Evolutionary conservation across 1,140 invertebrate genomes (phyloP).

Genomic region (Myzus persicae): DNA sequence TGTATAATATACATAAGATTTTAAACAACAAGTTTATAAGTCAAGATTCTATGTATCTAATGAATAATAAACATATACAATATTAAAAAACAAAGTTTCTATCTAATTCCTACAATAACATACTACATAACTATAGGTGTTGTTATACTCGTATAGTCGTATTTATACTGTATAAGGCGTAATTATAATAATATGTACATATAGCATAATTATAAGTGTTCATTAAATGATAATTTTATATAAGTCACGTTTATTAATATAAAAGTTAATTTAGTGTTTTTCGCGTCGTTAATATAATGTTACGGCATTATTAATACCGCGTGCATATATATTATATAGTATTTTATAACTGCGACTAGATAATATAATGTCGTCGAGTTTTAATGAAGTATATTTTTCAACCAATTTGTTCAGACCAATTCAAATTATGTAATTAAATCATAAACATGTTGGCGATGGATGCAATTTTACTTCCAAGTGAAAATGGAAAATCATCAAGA

Average conservation of each 20-base stretch:
- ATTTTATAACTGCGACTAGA: slow-evolving; percentile 1
- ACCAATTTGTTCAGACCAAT: not conserved
- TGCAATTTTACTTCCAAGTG: not conserved
- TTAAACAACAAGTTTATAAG: not conserved
- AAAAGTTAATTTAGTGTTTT: slow-evolving; percentile 10
- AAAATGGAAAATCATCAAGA: not conserved
- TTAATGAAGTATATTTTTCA: not conserved
- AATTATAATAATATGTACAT: not conserved
- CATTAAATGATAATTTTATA: not conserved
- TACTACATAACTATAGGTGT: not conserved
- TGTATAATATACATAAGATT: not conserved
- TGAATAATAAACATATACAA: not conserved
- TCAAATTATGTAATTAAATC: not conserved
- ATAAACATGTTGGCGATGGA: not conserved
- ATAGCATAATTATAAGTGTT: not conserved
- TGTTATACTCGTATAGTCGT: not conserved
- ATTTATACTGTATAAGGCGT: not conserved
- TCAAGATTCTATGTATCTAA: not conserved
- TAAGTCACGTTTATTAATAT: not conserved
- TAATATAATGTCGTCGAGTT: not conserved
- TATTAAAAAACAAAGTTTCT: not conserved
- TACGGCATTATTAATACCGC: not conserved
- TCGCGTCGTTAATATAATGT: not conserved
- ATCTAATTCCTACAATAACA: not conserved
- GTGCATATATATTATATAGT: not conserved